Base-by-base conservation (phyloP, 2,797 vertebrate species). In the Avahi laniger region DNA sequence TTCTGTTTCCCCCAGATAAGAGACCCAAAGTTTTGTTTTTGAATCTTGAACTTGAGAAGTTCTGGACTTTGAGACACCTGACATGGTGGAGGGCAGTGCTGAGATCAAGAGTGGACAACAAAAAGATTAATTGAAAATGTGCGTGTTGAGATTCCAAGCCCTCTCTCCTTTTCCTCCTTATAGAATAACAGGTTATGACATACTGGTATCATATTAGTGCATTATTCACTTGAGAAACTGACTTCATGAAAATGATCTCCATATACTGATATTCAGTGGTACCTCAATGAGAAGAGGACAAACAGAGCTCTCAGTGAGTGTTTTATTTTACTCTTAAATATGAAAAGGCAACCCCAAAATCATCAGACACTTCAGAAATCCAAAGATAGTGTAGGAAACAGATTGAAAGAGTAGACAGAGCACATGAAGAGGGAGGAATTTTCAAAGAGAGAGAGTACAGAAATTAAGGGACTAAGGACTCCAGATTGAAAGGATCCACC, bases 251-350 rank as follows among this genome's bases (percentile, higher is more conserved):
- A 78, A 82, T 46, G 22, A 89, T 72, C 12, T 70, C 57, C 79
- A 92, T 13, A 48, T 65, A 73, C 14, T 33, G 6, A 41, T 63
- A 75, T 48, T 84, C 13, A 75, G 11, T 48, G 20, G 50, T 48
- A 52, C 14, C 8, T 75, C 57, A 61, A 72, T 48, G 75, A 80
- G 33, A 76, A 91, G 30, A 63, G 22, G 17, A 17, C 30, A 75
- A 89, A 75, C 30, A 52, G 6, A 81, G 17, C 30, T 95, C 12
- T 52, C n/a, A 48, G 20, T 63, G 18, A 28, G 4, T 61, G 12
- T 85, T 92, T 92, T 48, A 9, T 57, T 96, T 95, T 76, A 91
- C 24, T 59, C 18, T 80, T 72, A 76, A 35, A 50, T 80, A 38
- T 20, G 24, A 76, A 22, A 33, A 85, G 52, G 46, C 12, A 50